Evolutionary conservation across 1,140 invertebrate species (phyloP).

Genomic region (Lucilia cuprina): DNA sequence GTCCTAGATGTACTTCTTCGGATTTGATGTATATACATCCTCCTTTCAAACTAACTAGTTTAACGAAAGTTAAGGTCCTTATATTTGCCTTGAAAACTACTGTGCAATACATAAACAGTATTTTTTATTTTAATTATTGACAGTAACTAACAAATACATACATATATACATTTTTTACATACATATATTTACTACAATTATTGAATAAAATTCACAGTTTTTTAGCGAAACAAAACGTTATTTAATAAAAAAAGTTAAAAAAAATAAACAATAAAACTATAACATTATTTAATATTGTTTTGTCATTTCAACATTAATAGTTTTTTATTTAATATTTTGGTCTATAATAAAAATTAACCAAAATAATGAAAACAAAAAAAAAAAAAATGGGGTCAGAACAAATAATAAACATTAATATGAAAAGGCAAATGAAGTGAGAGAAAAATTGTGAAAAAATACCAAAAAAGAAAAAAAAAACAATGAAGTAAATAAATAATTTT

Average conservation of each 20-base stretch:
- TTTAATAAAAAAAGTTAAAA: slow-evolving; percentile 23
- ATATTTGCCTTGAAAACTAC: not conserved
- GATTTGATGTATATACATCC: too few species aligned
- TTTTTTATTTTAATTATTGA: not conserved
- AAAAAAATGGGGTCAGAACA: slow-evolving; percentile 15
- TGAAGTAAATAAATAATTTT: slow-evolving; percentile 49
- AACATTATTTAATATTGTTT: slow-evolving; percentile 46
- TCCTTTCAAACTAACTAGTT: too few species aligned
- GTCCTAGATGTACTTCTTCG: too few species aligned
- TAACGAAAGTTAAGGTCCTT: too few species aligned
- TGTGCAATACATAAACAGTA: not conserved
- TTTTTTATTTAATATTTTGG: slow-evolving; percentile 45
- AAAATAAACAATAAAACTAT: slow-evolving; percentile 27
- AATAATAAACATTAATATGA: not conserved
- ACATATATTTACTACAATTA: not conserved
- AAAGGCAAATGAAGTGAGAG: not conserved
- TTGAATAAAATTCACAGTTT: not conserved
- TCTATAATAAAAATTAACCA: slow-evolving; percentile 22
- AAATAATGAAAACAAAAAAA: not conserved
- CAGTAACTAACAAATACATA: not conserved
- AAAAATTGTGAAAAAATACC: not conserved
- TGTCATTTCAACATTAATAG: slow-evolving; percentile 25
- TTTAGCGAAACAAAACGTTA: not conserved
- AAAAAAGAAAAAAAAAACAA: not conserved
- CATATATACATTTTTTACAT: not conserved